Conservation (phyloP, 2,888 invertebrate species). For the Cordilura impudica region DNA sequence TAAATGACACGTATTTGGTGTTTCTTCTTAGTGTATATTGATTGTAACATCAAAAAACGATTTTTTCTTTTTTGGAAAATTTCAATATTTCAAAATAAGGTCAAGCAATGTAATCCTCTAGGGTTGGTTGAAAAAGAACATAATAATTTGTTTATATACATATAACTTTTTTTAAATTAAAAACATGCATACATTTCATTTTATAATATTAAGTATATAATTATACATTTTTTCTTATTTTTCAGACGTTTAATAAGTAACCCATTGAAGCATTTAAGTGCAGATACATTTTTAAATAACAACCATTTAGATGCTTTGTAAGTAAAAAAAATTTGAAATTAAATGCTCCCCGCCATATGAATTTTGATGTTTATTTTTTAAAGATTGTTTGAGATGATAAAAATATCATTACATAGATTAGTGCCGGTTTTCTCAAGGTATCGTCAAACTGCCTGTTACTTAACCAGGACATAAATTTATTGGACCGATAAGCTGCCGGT, state of each 20-base stretch:
- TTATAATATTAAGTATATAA: no score
- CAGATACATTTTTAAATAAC: slow-evolving; percentile 77
- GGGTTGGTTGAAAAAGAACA: background rate
- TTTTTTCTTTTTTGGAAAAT: background rate
- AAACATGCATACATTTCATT: background rate
- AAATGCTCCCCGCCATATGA: no score
- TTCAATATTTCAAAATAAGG: slow-evolving; percentile 23
- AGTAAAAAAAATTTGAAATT: slow-evolving; percentile 69
- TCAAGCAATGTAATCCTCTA: slow-evolving; percentile 18
- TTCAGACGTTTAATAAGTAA: slow-evolving; percentile 79
- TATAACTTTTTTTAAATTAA: background rate
- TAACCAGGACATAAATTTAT: no score
- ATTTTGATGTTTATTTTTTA: no score
- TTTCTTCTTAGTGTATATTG: slow-evolving; percentile 34
- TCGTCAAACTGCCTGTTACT: no score
- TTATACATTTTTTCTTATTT: no score
- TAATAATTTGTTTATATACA: background rate
- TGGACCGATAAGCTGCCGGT: no score
- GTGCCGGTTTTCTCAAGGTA: no score
- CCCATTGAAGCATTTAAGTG: slow-evolving; percentile 77
- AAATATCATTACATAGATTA: no score
- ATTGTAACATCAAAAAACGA: background rate
- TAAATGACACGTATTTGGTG: slow-evolving; percentile 57
- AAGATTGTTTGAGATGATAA: no score
- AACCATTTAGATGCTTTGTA: slow-evolving; percentile 79